Conservation (phyloP, 1,140 invertebrate genomes). For the Drosophila tristis region DNA sequence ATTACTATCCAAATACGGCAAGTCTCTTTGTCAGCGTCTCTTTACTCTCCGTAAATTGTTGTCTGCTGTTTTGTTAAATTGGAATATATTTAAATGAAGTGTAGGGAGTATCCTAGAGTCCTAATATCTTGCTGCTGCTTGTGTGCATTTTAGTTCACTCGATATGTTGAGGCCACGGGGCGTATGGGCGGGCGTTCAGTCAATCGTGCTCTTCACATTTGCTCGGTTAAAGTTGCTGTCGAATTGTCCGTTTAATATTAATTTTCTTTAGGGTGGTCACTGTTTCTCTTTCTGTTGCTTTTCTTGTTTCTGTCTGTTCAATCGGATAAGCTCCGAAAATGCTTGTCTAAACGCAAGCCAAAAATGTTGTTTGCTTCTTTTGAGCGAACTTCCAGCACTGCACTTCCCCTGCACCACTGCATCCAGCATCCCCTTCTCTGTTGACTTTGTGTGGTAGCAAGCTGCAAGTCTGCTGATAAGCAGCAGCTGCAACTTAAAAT, state of each 20-base stretch:
- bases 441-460: conserved; percentile 42
- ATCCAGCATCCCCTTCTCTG: conserved; percentile 9
- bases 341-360: conserved; percentile 16
- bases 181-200: conserved; percentile 39
- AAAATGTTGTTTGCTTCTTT: conserved; percentile 23
- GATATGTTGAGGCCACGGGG: conserved; percentile 22
- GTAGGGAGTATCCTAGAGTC: no score
- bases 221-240: conserved; percentile 40
- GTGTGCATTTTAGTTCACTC: conserved; percentile 19
- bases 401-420: not conserved
- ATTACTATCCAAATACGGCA: no score
- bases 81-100: no score
- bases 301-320: conserved; percentile 19
- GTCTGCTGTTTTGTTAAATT: no score
- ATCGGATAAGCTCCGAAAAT: conserved; percentile 39
- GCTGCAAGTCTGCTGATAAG: conserved; percentile 60
- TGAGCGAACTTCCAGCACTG: not conserved
- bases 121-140: no score
- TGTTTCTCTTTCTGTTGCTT: conserved; percentile 11
- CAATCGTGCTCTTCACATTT: conserved; percentile 39
- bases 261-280: conserved; percentile 43
- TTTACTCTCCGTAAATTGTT: no score
- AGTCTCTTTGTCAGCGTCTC: no score
- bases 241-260: conserved; percentile 51
- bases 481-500: conserved; percentile 51